Percentiles rank a stretch among this genome's conserved stretches.
These are phyloP conservation scores for Alectoris magna DNA, from an alignment of 2,797 vertebrate genomes.

Conservation along the genomic window DNA sequence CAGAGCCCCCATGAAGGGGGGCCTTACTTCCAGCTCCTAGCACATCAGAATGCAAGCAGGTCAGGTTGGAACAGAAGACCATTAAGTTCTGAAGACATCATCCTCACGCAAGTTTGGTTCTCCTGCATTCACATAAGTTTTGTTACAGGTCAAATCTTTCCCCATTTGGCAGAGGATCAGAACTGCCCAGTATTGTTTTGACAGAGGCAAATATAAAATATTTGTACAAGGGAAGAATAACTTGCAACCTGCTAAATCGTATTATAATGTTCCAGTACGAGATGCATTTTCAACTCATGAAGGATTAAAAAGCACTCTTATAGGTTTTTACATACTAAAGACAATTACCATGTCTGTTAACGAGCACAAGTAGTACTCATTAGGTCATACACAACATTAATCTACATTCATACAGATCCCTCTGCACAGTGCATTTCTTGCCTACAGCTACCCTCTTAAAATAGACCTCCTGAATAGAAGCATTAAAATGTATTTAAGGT, in stretches of 20 bases:
- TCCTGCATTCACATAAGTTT: not conserved
- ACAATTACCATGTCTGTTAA: not conserved
- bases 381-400: not conserved
- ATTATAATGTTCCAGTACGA: not conserved
- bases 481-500: not conserved
- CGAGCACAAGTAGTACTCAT: not conserved
- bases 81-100: not conserved
- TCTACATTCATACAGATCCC: not conserved
- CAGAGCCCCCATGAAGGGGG: not conserved
- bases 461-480: not conserved
- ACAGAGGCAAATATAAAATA: not conserved
- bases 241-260: not conserved
- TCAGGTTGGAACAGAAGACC: not conserved
- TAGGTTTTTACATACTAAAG: not conserved
- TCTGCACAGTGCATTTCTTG: not conserved
- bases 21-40: not conserved
- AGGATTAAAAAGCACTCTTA: not conserved
- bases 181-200: not conserved
- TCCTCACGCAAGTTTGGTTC: not conserved
- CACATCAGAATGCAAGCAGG: not conserved
- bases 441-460: not conserved
- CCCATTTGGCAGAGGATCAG: not conserved
- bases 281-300: not conserved
- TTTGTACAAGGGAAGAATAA: not conserved
- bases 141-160: not conserved